phyloP scores from a whole-genome alignment of 2,113 vertebrate species.

The Peromyscus leucopus region DNA sequence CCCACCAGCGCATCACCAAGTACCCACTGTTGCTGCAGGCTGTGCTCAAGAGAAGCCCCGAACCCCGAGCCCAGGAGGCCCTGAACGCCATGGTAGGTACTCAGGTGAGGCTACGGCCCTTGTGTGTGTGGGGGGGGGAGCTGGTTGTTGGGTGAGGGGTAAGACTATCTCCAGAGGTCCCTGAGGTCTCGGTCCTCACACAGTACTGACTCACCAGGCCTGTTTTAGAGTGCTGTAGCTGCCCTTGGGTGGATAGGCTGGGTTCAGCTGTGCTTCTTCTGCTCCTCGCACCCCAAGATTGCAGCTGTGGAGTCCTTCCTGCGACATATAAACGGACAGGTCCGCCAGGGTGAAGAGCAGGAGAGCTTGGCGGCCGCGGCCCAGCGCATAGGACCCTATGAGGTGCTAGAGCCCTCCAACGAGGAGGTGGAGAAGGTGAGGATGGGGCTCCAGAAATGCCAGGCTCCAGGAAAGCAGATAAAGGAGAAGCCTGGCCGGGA shows the following conservation, averaged over 20 bases:
- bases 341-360: slow-evolving; percentile 89
- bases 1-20: slow-evolving; percentile 94
- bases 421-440: slow-evolving; percentile 93
- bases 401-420: slow-evolving; percentile 91
- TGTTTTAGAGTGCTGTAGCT: not conserved
- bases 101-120: not conserved
- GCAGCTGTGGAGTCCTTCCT: slow-evolving; percentile 90
- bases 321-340: slow-evolving; percentile 89
- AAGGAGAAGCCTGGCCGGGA: not conserved
- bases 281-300: slow-evolving; percentile 81
- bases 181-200: not conserved
- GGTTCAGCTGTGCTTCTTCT: not conserved
- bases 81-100: slow-evolving; percentile 89
- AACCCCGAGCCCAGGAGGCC: slow-evolving; percentile 79
- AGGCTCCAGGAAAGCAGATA: not conserved
- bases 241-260: not conserved
- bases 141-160: not conserved
- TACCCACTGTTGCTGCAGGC: slow-evolving; percentile 93
- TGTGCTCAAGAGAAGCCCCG: slow-evolving; percentile 90
- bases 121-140: not conserved
- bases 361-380: slow-evolving; percentile 89
- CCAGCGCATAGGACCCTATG: slow-evolving; percentile 90
- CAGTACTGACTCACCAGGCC: not conserved
- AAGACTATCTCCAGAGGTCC: not conserved
- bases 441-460: not conserved